These are phyloP conservation scores for Drosophila leonis DNA, from an alignment of 2,888 invertebrate genomes.

Conservation along the genomic window DNA sequence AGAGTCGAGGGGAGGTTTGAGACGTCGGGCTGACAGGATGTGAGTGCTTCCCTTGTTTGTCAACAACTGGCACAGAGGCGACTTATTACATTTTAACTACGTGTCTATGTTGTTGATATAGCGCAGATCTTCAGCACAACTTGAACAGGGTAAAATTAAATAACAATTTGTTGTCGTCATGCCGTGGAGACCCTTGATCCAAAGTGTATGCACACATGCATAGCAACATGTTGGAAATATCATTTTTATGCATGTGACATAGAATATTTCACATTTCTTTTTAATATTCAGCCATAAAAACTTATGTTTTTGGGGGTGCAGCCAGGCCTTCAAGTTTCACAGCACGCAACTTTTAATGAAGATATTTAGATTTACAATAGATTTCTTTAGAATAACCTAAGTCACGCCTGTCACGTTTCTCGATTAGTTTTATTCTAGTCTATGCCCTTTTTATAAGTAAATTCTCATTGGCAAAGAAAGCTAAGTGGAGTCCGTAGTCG, in stretches of 20 bases:
- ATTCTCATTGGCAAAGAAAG: conserved; percentile 17
- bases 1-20: conserved; percentile 9
- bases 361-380: background rate
- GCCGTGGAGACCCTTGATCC: conserved; percentile 6
- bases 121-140: conserved; percentile 30
- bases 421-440: conserved; percentile 13
- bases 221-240: conserved; percentile 9
- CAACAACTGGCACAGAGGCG: conserved; percentile 56
- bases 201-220: background rate
- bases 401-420: conserved; percentile 6
- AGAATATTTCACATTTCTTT: conserved; percentile 4
- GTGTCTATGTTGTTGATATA: conserved; percentile 39
- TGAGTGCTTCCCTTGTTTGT: conserved; percentile 75
- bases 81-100: conserved; percentile 71
- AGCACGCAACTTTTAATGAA: background rate
- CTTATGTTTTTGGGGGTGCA: conserved; percentile 6
- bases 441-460: conserved; percentile 10
- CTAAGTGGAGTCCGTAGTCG: conserved; percentile 17
- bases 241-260: conserved; percentile 17
- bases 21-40: conserved; percentile 66
- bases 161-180: conserved; percentile 53
- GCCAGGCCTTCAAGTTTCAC: background rate
- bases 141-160: conserved; percentile 46
- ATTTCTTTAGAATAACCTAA: background rate
- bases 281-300: conserved; percentile 17